Evolutionary conservation across 2,113 vertebrate species (phyloP), one percentile per base, ranked within the genome.

Genomic region (Clupea harengus): DNA sequence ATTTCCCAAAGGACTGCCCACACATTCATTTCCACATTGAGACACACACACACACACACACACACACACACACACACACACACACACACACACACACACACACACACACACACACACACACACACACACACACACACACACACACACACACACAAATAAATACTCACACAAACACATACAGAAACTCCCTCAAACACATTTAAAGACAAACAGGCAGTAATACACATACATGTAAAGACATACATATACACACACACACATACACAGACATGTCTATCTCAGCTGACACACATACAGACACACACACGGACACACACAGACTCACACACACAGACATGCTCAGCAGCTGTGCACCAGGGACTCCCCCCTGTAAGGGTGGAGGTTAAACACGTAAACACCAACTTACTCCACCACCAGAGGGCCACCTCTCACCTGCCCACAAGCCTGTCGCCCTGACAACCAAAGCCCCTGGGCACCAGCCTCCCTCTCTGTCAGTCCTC

Each of bases 361-460:
- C 11, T 17, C 22, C 60, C 60, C 60, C 60, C 6, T 25, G 28
- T 11, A 11, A n/a, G 25, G 1, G 64, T 28, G 25, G 64, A 28
- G n/a, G n/a, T 4, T n/a, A 78, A 2, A 81, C 45, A 72, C 72
- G 17, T 39, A 78, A 32, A 44, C 72, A 44, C 28, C 32, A 11
- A 32, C 72, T 15, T 78, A 78, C 72, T 78, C 22, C 32, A 47
- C 93, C 94, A 95, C 92, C 84, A 95, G 93, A 92, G 93, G 93
- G 93, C 86, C 64, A 88, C 92, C 83, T 91, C 64, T 89, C 72
- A 91, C 88, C 80, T 75, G 9, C 47, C 82, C 85, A 88, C 18
- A 44, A 17, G 75, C 46, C 32, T 10, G 72, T 78, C 28, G 4
- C 72, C 72, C 72, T 39, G 72, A 11, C 72, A 78, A 78, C 72